These are phyloP conservation scores for Mastomys natalensis DNA, from an alignment of 2,113 vertebrate genomes.

Conservation along the genomic window DNA sequence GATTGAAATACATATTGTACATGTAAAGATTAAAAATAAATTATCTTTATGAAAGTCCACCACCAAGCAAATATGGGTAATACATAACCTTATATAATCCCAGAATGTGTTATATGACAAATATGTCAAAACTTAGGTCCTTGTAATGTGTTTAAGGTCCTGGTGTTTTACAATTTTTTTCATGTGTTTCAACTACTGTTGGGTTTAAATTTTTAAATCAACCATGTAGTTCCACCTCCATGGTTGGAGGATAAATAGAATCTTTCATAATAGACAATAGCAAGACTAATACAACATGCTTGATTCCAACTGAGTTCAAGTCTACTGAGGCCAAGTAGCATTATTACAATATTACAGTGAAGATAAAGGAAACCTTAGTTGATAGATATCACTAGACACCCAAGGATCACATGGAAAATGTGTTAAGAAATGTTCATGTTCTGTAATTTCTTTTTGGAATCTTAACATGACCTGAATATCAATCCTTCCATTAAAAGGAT, in stretches of 20 bases:
- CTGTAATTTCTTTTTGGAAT: constrained; percentile 38
- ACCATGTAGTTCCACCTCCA: neutral
- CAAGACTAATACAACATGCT: neutral
- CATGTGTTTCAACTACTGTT: neutral
- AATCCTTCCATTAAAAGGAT: neutral
- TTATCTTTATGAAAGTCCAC: neutral
- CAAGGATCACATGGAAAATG: neutral
- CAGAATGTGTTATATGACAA: neutral
- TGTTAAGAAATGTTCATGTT: constrained; percentile 41
- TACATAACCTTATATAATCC: neutral
- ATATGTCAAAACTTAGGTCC: neutral
- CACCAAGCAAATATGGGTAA: neutral
- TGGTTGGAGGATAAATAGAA: neutral
- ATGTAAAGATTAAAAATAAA: neutral
- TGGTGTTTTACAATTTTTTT: neutral
- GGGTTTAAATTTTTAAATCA: neutral
- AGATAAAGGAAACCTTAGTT: neutral
- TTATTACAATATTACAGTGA: neutral
- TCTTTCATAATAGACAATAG: neutral
- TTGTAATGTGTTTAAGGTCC: neutral
- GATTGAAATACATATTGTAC: neutral
- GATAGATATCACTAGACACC: neutral
- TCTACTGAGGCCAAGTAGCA: constrained; percentile 19
- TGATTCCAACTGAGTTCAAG: neutral
- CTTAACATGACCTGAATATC: constrained; percentile 32